Percentiles rank a stretch among this genome's conserved stretches.
These are phyloP conservation scores for Phania funesta DNA, from an alignment of 2,888 invertebrate genomes.

Conservation along the genomic window DNA sequence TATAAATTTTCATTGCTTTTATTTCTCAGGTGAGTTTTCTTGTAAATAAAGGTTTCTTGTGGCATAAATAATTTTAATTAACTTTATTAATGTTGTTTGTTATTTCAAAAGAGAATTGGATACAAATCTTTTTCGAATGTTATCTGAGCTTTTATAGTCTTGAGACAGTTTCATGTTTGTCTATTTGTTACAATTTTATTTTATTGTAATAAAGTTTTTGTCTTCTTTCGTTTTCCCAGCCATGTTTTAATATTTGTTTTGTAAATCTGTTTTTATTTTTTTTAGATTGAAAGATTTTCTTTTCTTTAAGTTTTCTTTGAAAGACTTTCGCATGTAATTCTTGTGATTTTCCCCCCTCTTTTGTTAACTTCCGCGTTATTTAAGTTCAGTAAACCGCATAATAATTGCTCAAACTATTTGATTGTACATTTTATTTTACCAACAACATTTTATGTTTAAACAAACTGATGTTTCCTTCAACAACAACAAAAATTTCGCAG, in stretches of 20 bases:
- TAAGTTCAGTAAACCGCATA: conserved; percentile 70
- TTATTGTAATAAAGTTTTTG: conserved; percentile 5
- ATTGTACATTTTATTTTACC: neutral
- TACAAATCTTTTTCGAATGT: conserved; percentile 20
- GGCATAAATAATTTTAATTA: conserved; percentile 44
- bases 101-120: neutral
- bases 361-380: conserved; percentile 68
- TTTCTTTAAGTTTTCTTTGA: conserved; percentile 15
- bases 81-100: neutral
- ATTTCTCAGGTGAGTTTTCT: neutral
- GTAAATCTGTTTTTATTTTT: neutral
- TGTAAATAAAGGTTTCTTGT: neutral
- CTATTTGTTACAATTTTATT: conserved; percentile 43
- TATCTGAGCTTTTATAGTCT: conserved; percentile 37
- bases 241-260: conserved; percentile 16
- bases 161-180: conserved; percentile 40
- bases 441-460: conserved; percentile 40
- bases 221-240: conserved; percentile 12
- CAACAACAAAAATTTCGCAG: neutral
- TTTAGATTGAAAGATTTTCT: neutral
- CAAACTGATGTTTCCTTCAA: conserved; percentile 29
- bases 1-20: neutral
- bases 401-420: conserved; percentile 63
- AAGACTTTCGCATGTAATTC: conserved; percentile 22
- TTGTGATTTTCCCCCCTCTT: conserved; percentile 4